These are phyloP conservation scores for Drosophila flavopinicola DNA, from an alignment of 2,888 invertebrate species.

Conservation along the genomic window DNA sequence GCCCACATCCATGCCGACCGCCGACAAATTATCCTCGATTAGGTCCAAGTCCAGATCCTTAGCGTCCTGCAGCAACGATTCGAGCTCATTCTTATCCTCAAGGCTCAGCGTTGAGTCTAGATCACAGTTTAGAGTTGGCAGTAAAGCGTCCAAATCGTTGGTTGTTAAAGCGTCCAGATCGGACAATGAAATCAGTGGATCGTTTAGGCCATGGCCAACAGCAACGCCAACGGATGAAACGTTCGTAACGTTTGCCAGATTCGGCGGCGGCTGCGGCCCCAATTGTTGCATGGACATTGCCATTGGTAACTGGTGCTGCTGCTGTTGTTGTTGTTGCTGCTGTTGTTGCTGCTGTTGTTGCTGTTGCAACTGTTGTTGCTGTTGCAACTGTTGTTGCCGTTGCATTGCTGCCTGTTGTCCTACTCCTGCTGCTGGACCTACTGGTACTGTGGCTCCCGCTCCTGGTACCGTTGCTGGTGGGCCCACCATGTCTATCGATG, in stretches of 20 bases:
- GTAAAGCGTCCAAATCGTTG: slow-evolving; percentile 88
- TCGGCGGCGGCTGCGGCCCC: slow-evolving; percentile 20
- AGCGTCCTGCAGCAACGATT: slow-evolving; percentile 83
- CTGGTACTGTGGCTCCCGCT: slow-evolving; percentile 31
- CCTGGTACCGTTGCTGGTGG: slow-evolving; percentile 32
- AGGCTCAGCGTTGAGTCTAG: slow-evolving; percentile 84
- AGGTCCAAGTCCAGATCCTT: slow-evolving; percentile 84
- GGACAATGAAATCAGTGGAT: slow-evolving; percentile 79
- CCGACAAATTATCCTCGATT: slow-evolving; percentile 85
- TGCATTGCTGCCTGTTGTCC: slow-evolving; percentile 14
- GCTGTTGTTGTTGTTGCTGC: slow-evolving; percentile 3
- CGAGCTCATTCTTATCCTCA: slow-evolving; percentile 83
- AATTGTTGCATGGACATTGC: slow-evolving; percentile 32
- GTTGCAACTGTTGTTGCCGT: slow-evolving; percentile 28
- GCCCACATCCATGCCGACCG: slow-evolving; percentile 80
- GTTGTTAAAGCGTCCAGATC: slow-evolving; percentile 83
- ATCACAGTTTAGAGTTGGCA: slow-evolving; percentile 86
- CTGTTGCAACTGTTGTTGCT: slow-evolving; percentile 23
- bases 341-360: slow-evolving; percentile 20
- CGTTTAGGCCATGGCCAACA: slow-evolving; percentile 58
- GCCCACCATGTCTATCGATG: slow-evolving; percentile 32
- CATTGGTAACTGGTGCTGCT: slow-evolving; percentile 21
- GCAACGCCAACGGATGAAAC: slow-evolving; percentile 12
- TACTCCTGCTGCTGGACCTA: slow-evolving; percentile 51
- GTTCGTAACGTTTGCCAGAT: slow-evolving; percentile 25